These are phyloP conservation scores for Acanthosoma haemorrhoidale DNA, from an alignment of 2,888 invertebrate species.

Conservation along the genomic window DNA sequence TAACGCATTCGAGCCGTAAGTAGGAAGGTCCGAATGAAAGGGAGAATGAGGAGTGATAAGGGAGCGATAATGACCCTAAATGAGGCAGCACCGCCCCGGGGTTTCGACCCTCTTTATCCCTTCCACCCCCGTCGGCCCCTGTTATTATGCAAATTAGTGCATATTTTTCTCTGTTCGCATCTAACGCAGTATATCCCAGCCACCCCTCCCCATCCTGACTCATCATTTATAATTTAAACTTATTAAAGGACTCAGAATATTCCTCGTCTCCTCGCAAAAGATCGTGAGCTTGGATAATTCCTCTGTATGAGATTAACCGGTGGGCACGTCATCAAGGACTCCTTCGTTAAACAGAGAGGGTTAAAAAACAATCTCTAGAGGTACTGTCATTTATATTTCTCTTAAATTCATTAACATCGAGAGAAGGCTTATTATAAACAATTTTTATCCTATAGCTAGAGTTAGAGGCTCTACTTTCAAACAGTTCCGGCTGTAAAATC, in stretches of 20 bases:
- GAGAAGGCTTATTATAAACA: too few species aligned
- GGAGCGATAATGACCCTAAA: conserved; percentile 15
- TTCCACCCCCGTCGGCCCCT: not conserved
- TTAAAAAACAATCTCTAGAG: too few species aligned
- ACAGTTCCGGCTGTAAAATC: too few species aligned
- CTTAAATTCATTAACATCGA: too few species aligned
- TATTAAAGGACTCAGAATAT: not conserved
- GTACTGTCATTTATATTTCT: too few species aligned
- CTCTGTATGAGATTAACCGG: not conserved
- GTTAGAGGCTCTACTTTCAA: too few species aligned
- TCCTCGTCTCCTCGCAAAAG: not conserved
- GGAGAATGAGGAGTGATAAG: conserved; percentile 2
- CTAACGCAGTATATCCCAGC: too few species aligned
- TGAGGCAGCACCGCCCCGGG: not conserved
- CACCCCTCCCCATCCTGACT: not conserved
- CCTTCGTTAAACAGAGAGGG: too few species aligned
- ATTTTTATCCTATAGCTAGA: too few species aligned
- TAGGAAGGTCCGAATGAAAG: conserved; percentile 12
- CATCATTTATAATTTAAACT: conserved; percentile 18
- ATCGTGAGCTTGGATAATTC: not conserved
- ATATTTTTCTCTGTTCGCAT: conserved; percentile 3
- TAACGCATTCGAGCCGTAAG: not conserved
- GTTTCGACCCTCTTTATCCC: not conserved
- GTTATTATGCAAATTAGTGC: conserved; percentile 20
- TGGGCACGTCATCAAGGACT: not conserved